A percentile compares a stretch with the other conserved stretches of the same genome.
Evolutionary conservation across 2,797 vertebrate species (phyloP).

Genomic region (Numenius phaeopus): DNA sequence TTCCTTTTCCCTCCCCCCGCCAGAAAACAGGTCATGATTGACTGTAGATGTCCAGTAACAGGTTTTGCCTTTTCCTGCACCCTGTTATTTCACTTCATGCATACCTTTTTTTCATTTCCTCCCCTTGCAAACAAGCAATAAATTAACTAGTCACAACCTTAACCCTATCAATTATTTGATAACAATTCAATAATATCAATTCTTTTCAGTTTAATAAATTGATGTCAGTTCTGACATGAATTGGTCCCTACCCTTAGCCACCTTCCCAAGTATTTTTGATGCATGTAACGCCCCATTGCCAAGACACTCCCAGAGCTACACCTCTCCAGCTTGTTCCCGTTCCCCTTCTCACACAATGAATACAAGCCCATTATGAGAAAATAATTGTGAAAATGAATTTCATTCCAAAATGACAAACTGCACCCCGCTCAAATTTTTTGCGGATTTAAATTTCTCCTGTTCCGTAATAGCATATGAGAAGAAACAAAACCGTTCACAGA

Average conservation of each 20-base stretch:
- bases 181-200: background rate
- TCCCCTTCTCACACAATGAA: background rate
- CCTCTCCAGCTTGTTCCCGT: background rate
- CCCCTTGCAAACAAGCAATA: background rate
- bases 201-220: background rate
- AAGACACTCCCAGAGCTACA: background rate
- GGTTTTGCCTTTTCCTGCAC: background rate
- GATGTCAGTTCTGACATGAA: background rate
- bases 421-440: background rate
- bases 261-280: background rate
- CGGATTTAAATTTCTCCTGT: background rate
- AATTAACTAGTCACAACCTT: background rate
- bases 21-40: background rate
- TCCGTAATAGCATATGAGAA: background rate
- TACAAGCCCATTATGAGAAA: background rate
- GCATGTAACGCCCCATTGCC: background rate
- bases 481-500: background rate
- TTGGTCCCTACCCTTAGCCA: background rate
- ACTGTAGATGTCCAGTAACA: background rate
- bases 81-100: background rate
- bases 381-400: background rate
- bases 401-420: background rate
- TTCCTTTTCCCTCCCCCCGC: background rate
- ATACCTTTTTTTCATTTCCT: background rate
- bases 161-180: background rate